Evolutionary conservation across 2,797 vertebrate genomes (phyloP).

Genomic region (Sylvilagus floridanus): DNA sequence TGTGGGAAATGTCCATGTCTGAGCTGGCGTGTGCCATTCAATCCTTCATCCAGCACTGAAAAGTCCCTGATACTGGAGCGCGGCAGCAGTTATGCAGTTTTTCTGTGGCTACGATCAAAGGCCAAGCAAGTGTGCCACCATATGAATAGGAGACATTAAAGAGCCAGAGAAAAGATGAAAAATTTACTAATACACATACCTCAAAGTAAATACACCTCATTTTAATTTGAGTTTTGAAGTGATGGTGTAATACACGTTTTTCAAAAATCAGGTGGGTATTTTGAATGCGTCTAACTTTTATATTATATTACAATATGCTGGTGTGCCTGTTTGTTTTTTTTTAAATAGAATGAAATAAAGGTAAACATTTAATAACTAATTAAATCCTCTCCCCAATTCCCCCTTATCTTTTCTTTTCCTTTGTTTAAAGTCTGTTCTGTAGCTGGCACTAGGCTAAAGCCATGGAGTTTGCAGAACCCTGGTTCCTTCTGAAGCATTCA

Average conservation of each 20-base stretch:
- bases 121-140: not conserved
- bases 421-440: not conserved
- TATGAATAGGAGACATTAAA: not conserved
- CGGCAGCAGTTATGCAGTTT: not conserved
- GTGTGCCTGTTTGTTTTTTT: not conserved
- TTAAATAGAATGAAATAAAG: slow-evolving; percentile 57
- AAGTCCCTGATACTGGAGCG: slow-evolving; percentile 74
- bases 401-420: too few species aligned
- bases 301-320: not conserved
- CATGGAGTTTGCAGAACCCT: not conserved
- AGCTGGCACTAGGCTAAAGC: not conserved
- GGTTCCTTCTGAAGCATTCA: too few species aligned
- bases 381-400: not conserved
- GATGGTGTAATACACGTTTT: not conserved
- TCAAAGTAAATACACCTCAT: not conserved
- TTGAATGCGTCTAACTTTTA: not conserved
- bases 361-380: slow-evolving; percentile 12
- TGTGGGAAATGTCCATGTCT: slow-evolving; percentile 78
- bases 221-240: not conserved
- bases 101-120: slow-evolving; percentile 65
- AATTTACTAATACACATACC: not conserved
- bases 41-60: slow-evolving; percentile 38
- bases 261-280: not conserved
- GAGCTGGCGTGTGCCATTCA: slow-evolving; percentile 78
- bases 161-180: not conserved